Conservation (phyloP, 2,113 vertebrate genomes). For the Vireo altiloquus region DNA sequence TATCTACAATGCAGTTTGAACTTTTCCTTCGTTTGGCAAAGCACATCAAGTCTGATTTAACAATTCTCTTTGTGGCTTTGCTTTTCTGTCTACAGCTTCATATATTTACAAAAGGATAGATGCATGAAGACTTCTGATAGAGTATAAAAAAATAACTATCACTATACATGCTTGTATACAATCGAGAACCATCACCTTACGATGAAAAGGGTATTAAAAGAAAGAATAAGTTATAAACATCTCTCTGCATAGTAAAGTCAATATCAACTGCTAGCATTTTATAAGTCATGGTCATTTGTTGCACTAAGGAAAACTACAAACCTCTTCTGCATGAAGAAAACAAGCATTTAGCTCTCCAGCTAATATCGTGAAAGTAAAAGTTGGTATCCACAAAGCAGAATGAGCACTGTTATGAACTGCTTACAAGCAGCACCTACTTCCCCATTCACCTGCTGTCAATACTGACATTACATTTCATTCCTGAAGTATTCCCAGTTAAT, state of each 20-base stretch:
- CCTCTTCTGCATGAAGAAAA: background rate
- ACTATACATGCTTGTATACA: background rate
- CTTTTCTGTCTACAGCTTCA: constrained; percentile 40
- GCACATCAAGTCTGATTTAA: constrained; percentile 50
- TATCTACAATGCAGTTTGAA: constrained; percentile 66
- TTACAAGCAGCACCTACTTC: background rate
- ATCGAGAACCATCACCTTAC: background rate
- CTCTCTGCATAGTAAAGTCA: background rate
- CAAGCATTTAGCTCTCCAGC: background rate
- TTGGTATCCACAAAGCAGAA: background rate
- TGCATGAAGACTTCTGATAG: constrained; percentile 26
- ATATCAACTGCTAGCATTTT: background rate
- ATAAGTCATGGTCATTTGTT: constrained; percentile 22
- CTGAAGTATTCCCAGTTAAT: background rate
- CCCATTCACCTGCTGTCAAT: background rate
- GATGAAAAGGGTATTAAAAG: constrained; percentile 7
- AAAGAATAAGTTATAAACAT: constrained; percentile 2
- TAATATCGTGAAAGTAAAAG: background rate
- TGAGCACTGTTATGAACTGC: background rate
- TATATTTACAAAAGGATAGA: constrained; percentile 54
- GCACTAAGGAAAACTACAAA: background rate
- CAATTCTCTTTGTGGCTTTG: constrained; percentile 64
- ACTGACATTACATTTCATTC: background rate
- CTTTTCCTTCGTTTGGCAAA: constrained; percentile 59
- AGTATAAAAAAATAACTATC: background rate